Conservation (phyloP, 37 sponge, comb jelly and placozoan species). For the Axinella damicornis region DNA sequence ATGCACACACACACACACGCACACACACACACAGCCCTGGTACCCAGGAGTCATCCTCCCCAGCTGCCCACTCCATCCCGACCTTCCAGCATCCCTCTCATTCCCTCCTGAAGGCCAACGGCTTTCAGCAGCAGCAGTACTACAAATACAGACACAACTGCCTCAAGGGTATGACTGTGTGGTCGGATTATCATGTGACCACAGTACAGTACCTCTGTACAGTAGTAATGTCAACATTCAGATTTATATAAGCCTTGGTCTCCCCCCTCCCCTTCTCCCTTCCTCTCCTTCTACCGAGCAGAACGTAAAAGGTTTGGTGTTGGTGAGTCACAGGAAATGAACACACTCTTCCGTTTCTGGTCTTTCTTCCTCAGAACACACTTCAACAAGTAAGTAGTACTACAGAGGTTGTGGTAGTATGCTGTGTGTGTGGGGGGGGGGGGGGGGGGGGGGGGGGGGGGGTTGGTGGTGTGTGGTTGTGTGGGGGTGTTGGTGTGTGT, state of each 20-base stretch:
- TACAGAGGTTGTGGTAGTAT: neutral
- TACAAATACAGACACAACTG: slow-evolving; percentile 92
- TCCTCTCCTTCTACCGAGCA: slow-evolving; percentile 3
- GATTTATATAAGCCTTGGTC: too few species aligned
- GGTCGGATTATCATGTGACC: too few species aligned
- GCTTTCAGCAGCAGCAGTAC: slow-evolving; percentile 96
- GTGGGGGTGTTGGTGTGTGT: too few species aligned
- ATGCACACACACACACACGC: neutral
- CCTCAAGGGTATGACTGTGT: slow-evolving; percentile 96
- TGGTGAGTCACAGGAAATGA: slow-evolving; percentile 97
- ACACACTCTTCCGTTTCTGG: slow-evolving; percentile 98
- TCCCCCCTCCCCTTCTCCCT: too few species aligned
- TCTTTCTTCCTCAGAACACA: slow-evolving; percentile 98
- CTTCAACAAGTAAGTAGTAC: slow-evolving; percentile 83
- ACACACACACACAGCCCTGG: slow-evolving; percentile 14
- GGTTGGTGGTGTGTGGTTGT: too few species aligned
- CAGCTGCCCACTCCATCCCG: slow-evolving; percentile 88
- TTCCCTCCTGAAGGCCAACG: slow-evolving; percentile 95
- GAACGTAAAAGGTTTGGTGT: slow-evolving; percentile 86
- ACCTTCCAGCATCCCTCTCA: slow-evolving; percentile 99
- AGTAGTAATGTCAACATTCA: too few species aligned
- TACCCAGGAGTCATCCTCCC: slow-evolving; percentile 59
- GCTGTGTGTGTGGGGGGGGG: too few species aligned
- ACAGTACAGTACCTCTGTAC: too few species aligned
- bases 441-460: too few species aligned